Evolutionary conservation across 2,888 invertebrate genomes (phyloP).

Genomic region (Abscondita cerata): DNA sequence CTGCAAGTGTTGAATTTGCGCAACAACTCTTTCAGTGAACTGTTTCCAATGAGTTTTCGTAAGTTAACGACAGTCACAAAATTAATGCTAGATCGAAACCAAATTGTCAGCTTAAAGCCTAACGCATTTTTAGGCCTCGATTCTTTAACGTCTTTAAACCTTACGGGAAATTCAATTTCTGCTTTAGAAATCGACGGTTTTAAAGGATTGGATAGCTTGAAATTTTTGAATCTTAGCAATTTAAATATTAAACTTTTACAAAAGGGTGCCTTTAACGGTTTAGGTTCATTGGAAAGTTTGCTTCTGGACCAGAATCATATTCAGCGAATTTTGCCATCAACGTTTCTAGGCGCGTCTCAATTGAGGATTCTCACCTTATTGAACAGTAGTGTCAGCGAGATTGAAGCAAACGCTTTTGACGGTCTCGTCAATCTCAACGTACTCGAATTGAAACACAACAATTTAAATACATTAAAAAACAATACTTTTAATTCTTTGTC

Average conservation of each 20-base stretch:
- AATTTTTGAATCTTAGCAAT: slow-evolving; percentile 20
- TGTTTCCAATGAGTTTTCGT: neutral
- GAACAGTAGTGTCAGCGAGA: slow-evolving; percentile 35
- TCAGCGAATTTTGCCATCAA: neutral
- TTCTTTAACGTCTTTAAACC: neutral
- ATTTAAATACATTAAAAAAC: neutral
- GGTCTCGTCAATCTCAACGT: neutral
- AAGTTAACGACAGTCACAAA: neutral
- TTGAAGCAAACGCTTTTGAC: slow-evolving; percentile 8
- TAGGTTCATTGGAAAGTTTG: slow-evolving; percentile 17
- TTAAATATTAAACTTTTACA: slow-evolving; percentile 15
- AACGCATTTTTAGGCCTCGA: neutral
- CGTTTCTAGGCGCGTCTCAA: slow-evolving; percentile 43
- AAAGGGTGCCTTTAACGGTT: slow-evolving; percentile 18
- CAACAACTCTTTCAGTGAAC: neutral
- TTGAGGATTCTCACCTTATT: slow-evolving; percentile 45
- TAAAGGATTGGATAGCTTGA: slow-evolving; percentile 11
- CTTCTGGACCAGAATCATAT: slow-evolving; percentile 24
- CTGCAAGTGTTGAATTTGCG: slow-evolving; percentile 1
- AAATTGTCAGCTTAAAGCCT: neutral
- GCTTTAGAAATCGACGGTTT: neutral
- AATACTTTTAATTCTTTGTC: neutral
- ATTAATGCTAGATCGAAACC: neutral
- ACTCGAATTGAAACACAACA: slow-evolving; percentile 1
- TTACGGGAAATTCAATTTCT: neutral